phyloP scores from a whole-genome alignment of 2,888 invertebrate genomes.

The Coelopa pilipes region DNA sequence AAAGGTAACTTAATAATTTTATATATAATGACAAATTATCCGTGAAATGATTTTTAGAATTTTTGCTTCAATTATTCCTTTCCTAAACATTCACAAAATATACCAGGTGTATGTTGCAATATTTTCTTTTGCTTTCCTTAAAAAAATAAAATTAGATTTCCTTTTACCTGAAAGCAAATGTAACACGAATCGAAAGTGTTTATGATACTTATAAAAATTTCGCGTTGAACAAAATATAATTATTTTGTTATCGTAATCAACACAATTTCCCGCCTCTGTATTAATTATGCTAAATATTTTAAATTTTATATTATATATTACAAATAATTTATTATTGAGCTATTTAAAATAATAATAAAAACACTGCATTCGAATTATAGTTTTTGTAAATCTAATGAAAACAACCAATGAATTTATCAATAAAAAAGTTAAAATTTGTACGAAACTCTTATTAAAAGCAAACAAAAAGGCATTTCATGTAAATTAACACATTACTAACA shows the following conservation, averaged over 20 bases:
- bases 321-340: background rate
- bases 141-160: background rate
- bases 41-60: background rate
- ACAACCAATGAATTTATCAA: conserved; percentile 3
- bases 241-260: background rate
- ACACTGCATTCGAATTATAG: background rate
- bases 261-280: background rate
- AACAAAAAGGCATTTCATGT: background rate
- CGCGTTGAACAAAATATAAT: background rate
- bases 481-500: conserved; percentile 6
- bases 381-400: background rate
- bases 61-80: background rate
- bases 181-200: background rate
- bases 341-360: background rate
- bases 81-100: background rate
- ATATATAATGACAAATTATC: conserved; percentile 2
- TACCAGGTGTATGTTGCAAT: conserved; percentile 1
- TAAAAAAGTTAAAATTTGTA: background rate
- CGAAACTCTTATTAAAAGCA: background rate
- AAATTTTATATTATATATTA: conserved; percentile 1
- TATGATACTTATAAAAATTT: background rate
- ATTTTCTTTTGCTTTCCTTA: background rate
- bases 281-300: background rate
- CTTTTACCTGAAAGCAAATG: background rate
- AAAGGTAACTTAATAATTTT: background rate